These are phyloP conservation scores for Chionoecetes opilio DNA, from an alignment of 1,140 invertebrate species.

Conservation along the genomic window DNA sequence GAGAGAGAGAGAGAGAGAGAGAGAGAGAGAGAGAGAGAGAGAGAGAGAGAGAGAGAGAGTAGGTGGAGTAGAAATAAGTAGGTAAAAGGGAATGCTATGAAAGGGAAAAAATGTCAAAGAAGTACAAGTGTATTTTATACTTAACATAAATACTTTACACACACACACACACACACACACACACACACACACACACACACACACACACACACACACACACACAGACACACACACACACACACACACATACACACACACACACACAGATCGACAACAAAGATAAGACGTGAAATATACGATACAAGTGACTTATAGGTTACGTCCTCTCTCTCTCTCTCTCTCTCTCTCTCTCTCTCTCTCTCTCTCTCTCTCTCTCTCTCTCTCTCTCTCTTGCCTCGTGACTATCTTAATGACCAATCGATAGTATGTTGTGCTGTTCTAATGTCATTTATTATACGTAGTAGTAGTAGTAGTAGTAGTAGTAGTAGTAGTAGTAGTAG, in stretches of 20 bases:
- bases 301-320: neutral
- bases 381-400: neutral
- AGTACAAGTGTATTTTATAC: no score
- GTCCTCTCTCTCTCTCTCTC: neutral
- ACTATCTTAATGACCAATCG: neutral
- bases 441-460: no score
- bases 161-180: neutral
- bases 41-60: no score
- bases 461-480: no score
- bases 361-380: slow-evolving; percentile 21
- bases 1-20: neutral
- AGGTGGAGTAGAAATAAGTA: no score
- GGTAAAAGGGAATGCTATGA: no score
- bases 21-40: neutral
- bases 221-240: neutral
- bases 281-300: neutral
- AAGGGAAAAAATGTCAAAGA: no score
- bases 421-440: no score
- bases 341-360: neutral
- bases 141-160: no score
- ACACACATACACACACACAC: neutral
- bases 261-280: neutral
- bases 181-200: slow-evolving; percentile 27
- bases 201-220: slow-evolving; percentile 27
- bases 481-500: no score